phyloP scores from a whole-genome alignment of 2,888 invertebrate genomes.

The Brachyptera risi region DNA sequence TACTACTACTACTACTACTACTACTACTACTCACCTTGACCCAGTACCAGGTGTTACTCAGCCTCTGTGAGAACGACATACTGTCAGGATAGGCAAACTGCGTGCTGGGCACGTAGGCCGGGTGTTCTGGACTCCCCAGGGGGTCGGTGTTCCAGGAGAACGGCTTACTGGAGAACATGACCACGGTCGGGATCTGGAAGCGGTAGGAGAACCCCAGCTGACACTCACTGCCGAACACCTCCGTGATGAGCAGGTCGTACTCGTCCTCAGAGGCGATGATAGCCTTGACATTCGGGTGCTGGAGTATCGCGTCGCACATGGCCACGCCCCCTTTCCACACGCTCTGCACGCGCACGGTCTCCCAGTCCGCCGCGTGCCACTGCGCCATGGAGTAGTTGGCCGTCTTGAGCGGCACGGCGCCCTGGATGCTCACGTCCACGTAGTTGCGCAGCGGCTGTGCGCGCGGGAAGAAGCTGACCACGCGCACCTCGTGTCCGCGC shows the following conservation, averaged over 20 bases:
- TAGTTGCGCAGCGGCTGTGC: slow-evolving; percentile 45
- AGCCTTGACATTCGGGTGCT: slow-evolving; percentile 19
- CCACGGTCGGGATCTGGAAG: slow-evolving; percentile 33
- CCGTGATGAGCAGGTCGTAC: slow-evolving; percentile 36
- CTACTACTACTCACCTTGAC: neutral
- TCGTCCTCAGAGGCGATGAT: slow-evolving; percentile 15
- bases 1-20: no score
- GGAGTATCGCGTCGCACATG: slow-evolving; percentile 15
- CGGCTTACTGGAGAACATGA: slow-evolving; percentile 33
- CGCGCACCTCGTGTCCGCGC: slow-evolving; percentile 51
- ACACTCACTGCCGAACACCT: slow-evolving; percentile 36
- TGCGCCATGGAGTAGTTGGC: slow-evolving; percentile 20
- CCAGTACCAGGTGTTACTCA: slow-evolving; percentile 10
- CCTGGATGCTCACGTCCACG: slow-evolving; percentile 26
- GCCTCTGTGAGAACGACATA: slow-evolving; percentile 29
- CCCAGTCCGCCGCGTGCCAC: neutral
- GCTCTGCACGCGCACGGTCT: neutral
- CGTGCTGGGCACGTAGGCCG: slow-evolving; percentile 33
- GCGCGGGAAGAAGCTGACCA: slow-evolving; percentile 46
- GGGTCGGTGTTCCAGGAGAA: slow-evolving; percentile 35
- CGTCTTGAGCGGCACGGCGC: slow-evolving; percentile 7
- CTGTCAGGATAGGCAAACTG: slow-evolving; percentile 29
- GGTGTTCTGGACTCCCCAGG: slow-evolving; percentile 35
- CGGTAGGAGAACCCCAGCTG: slow-evolving; percentile 33
- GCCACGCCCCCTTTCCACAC: slow-evolving; percentile 16